phyloP scores from a whole-genome alignment of 2,888 invertebrate genomes.

The Tipula vernalis region DNA sequence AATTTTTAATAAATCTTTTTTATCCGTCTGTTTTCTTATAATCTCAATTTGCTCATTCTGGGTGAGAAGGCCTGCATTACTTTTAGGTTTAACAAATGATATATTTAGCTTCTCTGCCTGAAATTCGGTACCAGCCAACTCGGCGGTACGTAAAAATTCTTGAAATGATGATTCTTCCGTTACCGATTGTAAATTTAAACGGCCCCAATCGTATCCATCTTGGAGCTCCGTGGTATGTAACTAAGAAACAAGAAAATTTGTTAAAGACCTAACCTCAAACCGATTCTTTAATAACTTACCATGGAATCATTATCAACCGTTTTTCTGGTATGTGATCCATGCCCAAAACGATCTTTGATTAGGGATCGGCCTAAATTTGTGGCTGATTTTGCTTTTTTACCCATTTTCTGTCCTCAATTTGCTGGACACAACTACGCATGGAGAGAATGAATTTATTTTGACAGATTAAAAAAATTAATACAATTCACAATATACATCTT shows the following conservation, averaged over 20 bases:
- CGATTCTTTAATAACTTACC: constrained; percentile 38
- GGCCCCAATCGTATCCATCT: constrained; percentile 86
- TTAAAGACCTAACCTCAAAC: constrained; percentile 10
- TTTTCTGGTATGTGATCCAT: constrained; percentile 43
- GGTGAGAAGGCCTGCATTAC: constrained; percentile 46
- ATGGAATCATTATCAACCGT: constrained; percentile 59
- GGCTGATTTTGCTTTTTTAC: constrained; percentile 54
- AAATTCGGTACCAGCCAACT: constrained; percentile 89
- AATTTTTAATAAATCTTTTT: constrained; percentile 55
- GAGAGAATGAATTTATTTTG: not conserved
- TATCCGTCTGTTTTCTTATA: constrained; percentile 42
- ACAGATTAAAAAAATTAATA: not conserved
- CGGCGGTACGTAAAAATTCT: constrained; percentile 90
- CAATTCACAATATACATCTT: not conserved
- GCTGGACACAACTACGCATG: not conserved
- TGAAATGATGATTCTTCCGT: constrained; percentile 94
- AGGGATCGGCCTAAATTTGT: constrained; percentile 50
- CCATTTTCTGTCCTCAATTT: constrained; percentile 39
- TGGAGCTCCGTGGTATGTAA: constrained; percentile 77
- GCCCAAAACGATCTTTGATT: constrained; percentile 63
- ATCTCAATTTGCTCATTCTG: constrained; percentile 42
- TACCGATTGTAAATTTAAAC: constrained; percentile 79
- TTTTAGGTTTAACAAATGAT: constrained; percentile 53
- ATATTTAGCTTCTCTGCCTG: constrained; percentile 81
- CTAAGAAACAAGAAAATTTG: constrained; percentile 18